Percentiles rank a stretch among this genome's conserved stretches.
Conservation (phyloP, 2,113 vertebrate genomes). For the Tychaedon coryphoeus region DNA sequence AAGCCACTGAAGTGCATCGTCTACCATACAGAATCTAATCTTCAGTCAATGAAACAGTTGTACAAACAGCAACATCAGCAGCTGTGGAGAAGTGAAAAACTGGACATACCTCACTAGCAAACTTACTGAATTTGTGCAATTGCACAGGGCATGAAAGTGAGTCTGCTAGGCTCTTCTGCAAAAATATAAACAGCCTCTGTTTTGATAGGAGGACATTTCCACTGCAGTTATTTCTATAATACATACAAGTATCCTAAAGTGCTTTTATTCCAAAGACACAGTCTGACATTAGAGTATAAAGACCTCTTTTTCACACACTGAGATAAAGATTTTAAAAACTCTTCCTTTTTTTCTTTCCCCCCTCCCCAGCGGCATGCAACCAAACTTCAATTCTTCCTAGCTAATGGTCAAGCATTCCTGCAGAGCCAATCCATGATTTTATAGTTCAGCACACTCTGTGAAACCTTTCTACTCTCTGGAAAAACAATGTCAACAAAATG, state of each 20-base stretch:
- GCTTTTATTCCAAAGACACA: neutral
- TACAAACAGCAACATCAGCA: neutral
- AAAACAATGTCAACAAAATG: neutral
- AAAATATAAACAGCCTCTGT: neutral
- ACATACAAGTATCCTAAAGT: neutral
- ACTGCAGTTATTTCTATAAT: neutral
- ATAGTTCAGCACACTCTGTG: neutral
- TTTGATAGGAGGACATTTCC: neutral
- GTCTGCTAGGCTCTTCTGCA: neutral
- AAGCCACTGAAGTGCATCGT: neutral
- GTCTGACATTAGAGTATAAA: neutral
- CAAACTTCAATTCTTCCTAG: neutral
- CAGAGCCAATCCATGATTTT: neutral
- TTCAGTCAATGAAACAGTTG: neutral
- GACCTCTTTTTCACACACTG: neutral
- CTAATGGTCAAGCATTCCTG: neutral
- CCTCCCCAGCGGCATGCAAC: neutral
- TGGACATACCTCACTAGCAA: neutral
- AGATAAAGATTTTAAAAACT: neutral
- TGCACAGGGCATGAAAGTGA: neutral
- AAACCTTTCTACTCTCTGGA: neutral
- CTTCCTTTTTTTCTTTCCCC: neutral
- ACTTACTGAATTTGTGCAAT: neutral
- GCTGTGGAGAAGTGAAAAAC: neutral
- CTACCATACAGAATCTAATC: neutral